Conservation (phyloP, 2,113 vertebrate species). For the Campylomormyrus numenius region DNA sequence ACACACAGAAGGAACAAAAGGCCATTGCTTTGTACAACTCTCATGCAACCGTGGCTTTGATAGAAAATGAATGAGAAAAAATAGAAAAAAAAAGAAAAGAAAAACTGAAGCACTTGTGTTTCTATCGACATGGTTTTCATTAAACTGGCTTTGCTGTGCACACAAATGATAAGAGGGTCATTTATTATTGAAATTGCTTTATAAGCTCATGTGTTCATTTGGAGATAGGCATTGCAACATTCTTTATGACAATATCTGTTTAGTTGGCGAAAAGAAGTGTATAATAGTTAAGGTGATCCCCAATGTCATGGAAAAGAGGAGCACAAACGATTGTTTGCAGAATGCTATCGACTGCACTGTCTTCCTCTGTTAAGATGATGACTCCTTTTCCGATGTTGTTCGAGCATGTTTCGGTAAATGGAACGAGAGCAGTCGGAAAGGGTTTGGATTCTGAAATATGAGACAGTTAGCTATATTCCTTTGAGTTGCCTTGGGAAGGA, state of each 20-base stretch:
- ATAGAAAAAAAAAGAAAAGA: not conserved
- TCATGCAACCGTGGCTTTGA: not conserved
- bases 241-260: not conserved
- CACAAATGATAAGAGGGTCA: slow-evolving; percentile 6
- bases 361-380: not conserved
- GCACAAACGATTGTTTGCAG: not conserved
- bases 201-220: not conserved
- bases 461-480: not conserved
- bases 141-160: not conserved
- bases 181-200: slow-evolving; percentile 9
- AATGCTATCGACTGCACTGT: not conserved
- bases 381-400: not conserved
- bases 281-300: not conserved
- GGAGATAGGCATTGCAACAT: not conserved
- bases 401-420: not conserved
- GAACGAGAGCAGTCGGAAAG: not conserved
- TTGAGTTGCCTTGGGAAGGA: not conserved
- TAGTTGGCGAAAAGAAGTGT: not conserved
- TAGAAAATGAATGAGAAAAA: not conserved
- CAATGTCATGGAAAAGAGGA: not conserved
- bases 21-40: not conserved
- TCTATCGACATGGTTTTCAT: not conserved
- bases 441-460: not conserved
- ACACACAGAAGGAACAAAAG: not conserved
- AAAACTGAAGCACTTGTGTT: not conserved